Evolutionary conservation across 2,888 invertebrate species (phyloP).

Genomic region (Tridacna crocea): DNA sequence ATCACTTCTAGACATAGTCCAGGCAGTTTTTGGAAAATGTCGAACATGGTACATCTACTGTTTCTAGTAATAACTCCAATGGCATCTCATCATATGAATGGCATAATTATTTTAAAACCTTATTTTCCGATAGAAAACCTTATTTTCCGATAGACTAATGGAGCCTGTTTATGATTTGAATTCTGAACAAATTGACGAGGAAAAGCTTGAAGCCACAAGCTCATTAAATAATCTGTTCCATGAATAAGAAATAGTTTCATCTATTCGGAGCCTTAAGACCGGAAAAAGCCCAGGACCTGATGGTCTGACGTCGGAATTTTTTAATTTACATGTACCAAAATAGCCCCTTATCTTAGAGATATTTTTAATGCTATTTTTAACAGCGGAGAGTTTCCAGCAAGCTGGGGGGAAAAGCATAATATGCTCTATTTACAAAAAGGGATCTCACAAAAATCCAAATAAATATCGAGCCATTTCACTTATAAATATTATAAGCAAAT

Average conservation of each 20-base stretch:
- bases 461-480: conserved; percentile 8
- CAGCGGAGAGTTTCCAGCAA: background rate
- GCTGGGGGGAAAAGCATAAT: conserved; percentile 12
- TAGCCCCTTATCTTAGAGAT: background rate
- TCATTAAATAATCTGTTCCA: background rate
- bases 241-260: background rate
- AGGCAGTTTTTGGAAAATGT: background rate
- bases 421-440: background rate
- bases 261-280: conserved; percentile 5
- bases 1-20: background rate
- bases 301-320: conserved; percentile 16
- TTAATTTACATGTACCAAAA: background rate
- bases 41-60: background rate
- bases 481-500: conserved; percentile 7
- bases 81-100: background rate
- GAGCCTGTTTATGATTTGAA: background rate
- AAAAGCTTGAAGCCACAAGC: background rate
- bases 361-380: conserved; percentile 12
- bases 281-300: conserved; percentile 9
- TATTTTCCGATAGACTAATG: background rate
- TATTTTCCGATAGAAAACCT: too few species aligned
- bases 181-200: background rate
- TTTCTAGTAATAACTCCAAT: background rate
- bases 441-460: background rate
- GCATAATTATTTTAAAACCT: background rate